Evolutionary conservation across 2,113 vertebrate species (phyloP).

Genomic region (Oreocharis arfaki): DNA sequence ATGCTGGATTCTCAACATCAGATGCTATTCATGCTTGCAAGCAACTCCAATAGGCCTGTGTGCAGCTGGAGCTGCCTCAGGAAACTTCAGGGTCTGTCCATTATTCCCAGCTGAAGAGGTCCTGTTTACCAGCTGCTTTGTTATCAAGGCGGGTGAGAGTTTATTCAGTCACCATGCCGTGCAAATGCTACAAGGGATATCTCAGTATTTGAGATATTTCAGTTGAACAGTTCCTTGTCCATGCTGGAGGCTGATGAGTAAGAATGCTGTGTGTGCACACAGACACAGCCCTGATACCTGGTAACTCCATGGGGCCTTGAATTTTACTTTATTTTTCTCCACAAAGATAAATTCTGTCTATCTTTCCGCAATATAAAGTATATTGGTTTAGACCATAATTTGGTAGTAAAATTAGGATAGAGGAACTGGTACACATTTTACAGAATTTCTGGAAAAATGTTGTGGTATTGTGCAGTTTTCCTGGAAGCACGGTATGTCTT

Average conservation of each 20-base stretch:
- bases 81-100: background rate
- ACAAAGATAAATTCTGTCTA: background rate
- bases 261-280: background rate
- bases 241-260: background rate
- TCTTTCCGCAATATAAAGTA: background rate
- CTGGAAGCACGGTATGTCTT: background rate
- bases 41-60: background rate
- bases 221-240: background rate
- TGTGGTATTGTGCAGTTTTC: background rate
- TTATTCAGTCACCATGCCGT: background rate
- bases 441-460: background rate
- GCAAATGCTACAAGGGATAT: accelerated
- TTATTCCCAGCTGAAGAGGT: background rate
- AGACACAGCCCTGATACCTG: background rate
- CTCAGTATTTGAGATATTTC: background rate
- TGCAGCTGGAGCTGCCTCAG: background rate
- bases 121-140: background rate
- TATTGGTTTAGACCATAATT: background rate
- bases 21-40: background rate
- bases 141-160: background rate
- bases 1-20: accelerated
- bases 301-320: background rate
- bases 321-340: background rate
- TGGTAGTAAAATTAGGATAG: background rate
- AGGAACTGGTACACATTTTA: background rate